Percentiles rank a stretch among this genome's conserved stretches.
Evolutionary conservation across 2,797 vertebrate species (phyloP).

Genomic region (Poecilia gillii): DNA sequence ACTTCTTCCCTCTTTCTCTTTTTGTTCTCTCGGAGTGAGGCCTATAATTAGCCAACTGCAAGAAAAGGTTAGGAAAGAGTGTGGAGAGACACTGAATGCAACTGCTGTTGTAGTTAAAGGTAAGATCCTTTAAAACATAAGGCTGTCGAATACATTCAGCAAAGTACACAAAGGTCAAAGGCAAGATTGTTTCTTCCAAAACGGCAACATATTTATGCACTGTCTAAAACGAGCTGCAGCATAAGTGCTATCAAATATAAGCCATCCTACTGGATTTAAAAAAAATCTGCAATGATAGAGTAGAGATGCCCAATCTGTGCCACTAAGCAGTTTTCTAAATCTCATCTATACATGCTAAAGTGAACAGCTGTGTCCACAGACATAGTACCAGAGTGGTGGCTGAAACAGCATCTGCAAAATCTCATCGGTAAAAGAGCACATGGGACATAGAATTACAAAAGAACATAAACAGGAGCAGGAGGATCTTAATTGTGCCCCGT

Average conservation of each 20-base stretch:
- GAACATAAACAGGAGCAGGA: background rate
- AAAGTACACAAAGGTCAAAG: background rate
- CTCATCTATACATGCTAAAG: constrained; percentile 1
- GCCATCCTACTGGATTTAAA: background rate
- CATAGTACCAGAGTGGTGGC: background rate
- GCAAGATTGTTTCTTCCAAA: background rate
- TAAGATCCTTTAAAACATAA: constrained; percentile 30
- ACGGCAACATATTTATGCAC: background rate
- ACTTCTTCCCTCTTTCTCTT: constrained; percentile 32
- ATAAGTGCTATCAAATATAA: background rate
- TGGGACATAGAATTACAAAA: background rate
- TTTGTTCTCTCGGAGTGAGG: constrained; percentile 31
- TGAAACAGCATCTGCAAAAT: constrained; percentile 2
- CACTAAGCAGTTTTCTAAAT: background rate
- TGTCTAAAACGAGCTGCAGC: background rate
- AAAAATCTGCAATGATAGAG: background rate
- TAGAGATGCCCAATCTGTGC: background rate
- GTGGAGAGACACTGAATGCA: constrained; percentile 29
- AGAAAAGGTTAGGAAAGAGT: constrained; percentile 56
- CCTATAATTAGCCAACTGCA: constrained; percentile 59
- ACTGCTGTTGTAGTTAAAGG: constrained; percentile 1
- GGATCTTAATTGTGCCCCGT: background rate
- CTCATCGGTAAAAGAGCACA: background rate
- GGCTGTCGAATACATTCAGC: background rate
- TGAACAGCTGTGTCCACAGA: constrained; percentile 16